Evolutionary conservation across 2,113 vertebrate genomes (phyloP), one percentile per base, ranked within the genome.

Genomic region (Mobula hypostoma): DNA sequence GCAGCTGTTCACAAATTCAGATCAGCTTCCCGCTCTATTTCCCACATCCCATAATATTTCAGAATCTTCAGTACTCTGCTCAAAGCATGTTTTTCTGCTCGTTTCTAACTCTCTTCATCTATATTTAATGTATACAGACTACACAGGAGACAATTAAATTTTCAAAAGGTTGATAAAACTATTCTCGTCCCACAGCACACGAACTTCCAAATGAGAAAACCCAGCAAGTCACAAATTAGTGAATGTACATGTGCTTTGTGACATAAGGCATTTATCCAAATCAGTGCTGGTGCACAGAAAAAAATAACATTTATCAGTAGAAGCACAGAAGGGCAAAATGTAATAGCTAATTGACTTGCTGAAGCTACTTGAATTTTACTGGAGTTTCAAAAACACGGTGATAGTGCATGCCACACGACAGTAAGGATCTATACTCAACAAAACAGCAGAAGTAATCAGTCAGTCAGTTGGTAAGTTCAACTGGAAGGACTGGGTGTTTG

Each of bases 101-200:
- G 36, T 72, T n/a, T 70, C 32, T 70, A 7, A 32, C 68, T 91
- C 32, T 24, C 61, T 72, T 63, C 19, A 92, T 92, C 21, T 92
- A 48, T 92, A 92, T 92, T 92, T 74, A 92, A 68, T 92, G 58
- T n/a, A 88, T 29, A 48, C 9, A 72, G 66, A 92, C 68, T 48
- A 40, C 32, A 72, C 36, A 92, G 90, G 17, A 29, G 90, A 66
- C 24, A 36, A 92, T 92, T 72, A 72, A 36, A 92, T 92, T 74
- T 92, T n/a, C 68, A 48, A 72, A 68, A 92, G 66, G 66, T 19
- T 88, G 83, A 72, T 36, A 92, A 68, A 92, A 48, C 68, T 72
- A 66, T 40, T 92, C 63, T 40, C 68, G 32, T 92, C 68, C 90
- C 90, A 92, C 58, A 63, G 61, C 66, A 66, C 61, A 11, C 58